These are phyloP conservation scores for Serinus canaria DNA, from an alignment of 2,113 vertebrate genomes.

Conservation along the genomic window DNA sequence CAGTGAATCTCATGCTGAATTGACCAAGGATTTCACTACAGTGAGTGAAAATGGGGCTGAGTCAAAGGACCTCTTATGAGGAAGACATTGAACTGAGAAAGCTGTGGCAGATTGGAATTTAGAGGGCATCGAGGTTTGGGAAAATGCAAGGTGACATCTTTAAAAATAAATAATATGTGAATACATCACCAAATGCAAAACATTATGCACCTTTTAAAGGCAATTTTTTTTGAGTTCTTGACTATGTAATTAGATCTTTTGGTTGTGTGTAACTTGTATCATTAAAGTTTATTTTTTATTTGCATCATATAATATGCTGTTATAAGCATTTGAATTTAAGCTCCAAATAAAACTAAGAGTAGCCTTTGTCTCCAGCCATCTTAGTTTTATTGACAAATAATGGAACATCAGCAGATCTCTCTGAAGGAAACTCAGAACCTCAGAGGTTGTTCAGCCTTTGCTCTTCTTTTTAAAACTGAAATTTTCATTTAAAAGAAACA, in stretches of 20 bases:
- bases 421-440: neutral
- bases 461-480: neutral
- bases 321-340: neutral
- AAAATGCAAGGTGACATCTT: neutral
- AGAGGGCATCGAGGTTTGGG: neutral
- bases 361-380: neutral
- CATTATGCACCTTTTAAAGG: neutral
- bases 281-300: neutral
- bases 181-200: neutral
- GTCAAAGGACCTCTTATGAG: neutral
- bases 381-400: neutral
- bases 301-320: neutral
- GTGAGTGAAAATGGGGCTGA: neutral
- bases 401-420: neutral
- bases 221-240: neutral
- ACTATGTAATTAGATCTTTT: neutral
- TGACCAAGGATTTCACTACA: neutral
- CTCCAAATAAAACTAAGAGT: neutral
- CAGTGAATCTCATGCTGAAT: neutral
- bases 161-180: neutral
- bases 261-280: neutral
- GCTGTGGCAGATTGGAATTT: neutral
- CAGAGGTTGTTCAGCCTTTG: neutral
- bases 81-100: neutral
- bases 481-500: neutral